A percentile compares a stretch with the other conserved stretches of the same genome.
Conservation (phyloP, 2,113 vertebrate genomes). For the Sebastes schlegelii region DNA sequence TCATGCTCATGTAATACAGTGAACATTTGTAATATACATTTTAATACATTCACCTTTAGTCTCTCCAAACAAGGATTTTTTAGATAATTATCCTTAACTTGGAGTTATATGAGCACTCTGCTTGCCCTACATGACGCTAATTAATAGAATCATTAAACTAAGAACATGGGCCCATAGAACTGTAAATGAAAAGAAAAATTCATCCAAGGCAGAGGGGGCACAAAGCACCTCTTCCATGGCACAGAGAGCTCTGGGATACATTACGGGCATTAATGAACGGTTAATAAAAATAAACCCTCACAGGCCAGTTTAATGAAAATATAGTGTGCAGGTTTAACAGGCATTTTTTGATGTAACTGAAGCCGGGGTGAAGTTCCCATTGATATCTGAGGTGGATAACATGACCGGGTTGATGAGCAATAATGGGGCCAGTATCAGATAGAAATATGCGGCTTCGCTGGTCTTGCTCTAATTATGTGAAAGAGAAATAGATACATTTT, state of each 20-base stretch:
- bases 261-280: not conserved
- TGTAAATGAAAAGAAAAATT: not conserved
- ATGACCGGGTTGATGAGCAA: not conserved
- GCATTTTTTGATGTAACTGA: not conserved
- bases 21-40: not conserved
- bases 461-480: conserved; percentile 22
- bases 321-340: not conserved
- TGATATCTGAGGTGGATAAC: not conserved
- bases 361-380: not conserved
- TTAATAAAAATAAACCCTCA: conserved; percentile 21
- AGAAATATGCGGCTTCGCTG: not conserved
- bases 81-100: not conserved
- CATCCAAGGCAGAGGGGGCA: not conserved
- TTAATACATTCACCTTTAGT: not conserved
- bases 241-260: not conserved
- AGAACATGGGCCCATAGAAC: not conserved
- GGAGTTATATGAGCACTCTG: not conserved
- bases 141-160: not conserved
- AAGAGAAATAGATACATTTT: conserved; percentile 18
- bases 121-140: not conserved
- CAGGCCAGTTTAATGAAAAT: conserved; percentile 19
- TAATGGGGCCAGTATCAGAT: not conserved
- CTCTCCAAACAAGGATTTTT: not conserved
- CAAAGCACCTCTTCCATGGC: not conserved
- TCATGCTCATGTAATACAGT: not conserved